Percentiles rank a stretch among this genome's conserved stretches.
These are phyloP conservation scores for Callipepla squamata DNA, from an alignment of 2,113 vertebrate genomes.

Conservation along the genomic window DNA sequence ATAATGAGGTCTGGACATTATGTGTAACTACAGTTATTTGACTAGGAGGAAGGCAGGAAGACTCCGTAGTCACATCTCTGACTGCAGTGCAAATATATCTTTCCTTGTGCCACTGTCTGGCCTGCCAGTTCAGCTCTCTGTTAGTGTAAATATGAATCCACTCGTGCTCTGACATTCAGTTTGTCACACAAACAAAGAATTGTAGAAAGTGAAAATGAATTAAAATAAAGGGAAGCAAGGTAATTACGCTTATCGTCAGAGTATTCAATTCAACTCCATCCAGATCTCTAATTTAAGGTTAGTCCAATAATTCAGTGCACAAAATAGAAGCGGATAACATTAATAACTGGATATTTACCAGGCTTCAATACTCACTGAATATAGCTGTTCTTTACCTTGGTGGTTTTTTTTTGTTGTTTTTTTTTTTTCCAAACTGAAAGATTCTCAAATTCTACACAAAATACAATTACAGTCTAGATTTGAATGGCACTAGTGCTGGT, in stretches of 20 bases:
- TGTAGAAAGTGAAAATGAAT: conserved; percentile 31
- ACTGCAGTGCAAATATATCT: neutral
- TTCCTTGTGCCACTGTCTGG: neutral
- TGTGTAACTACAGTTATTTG: neutral
- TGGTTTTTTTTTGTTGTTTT: neutral
- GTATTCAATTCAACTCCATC: conserved; percentile 54
- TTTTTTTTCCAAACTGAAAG: neutral
- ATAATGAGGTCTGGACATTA: neutral
- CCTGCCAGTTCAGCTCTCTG: conserved; percentile 1
- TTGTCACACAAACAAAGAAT: conserved; percentile 38
- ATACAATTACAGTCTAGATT: neutral
- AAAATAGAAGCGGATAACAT: conserved; percentile 64
- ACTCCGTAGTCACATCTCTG: neutral
- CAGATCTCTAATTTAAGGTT: conserved; percentile 70
- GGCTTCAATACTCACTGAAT: conserved; percentile 26
- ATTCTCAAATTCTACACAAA: neutral
- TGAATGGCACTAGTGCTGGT: neutral
- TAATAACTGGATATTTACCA: conserved; percentile 61
- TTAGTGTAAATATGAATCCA: neutral
- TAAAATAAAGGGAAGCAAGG: conserved; percentile 46
- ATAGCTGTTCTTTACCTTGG: conserved; percentile 18
- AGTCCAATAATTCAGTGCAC: conserved; percentile 57
- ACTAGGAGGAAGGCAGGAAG: neutral
- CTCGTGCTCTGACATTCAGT: conserved; percentile 12
- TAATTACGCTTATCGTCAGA: conserved; percentile 59